Evolutionary conservation across 2,797 vertebrate species (phyloP).

Genomic region (Epinephelus awoara): DNA sequence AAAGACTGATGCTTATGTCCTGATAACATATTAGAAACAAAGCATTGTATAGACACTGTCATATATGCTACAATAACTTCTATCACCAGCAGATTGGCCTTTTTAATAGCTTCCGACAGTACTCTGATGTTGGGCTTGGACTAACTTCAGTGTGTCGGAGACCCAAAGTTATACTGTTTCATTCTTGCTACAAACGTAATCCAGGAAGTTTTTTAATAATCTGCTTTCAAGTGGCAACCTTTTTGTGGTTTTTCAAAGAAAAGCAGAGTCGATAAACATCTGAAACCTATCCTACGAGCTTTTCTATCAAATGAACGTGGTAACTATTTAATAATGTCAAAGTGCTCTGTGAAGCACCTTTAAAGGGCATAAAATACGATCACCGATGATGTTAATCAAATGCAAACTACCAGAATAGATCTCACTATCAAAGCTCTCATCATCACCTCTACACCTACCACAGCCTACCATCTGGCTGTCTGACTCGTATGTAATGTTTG

Average conservation of each 20-base stretch:
- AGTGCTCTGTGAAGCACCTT: neutral
- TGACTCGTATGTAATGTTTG: constrained; percentile 39
- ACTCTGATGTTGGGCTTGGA: neutral
- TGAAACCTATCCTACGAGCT: neutral
- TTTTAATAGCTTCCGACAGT: neutral
- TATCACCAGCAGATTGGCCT: too few relatives aligned
- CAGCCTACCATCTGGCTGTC: constrained; percentile 39
- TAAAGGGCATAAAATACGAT: neutral
- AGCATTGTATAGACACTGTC: too few relatives aligned
- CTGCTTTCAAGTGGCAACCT: neutral
- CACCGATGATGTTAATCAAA: neutral
- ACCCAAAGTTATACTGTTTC: neutral
- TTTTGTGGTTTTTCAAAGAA: neutral
- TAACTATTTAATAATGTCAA: neutral
- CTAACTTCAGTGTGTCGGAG: neutral
- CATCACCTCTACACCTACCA: constrained; percentile 11
- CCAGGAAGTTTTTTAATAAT: neutral
- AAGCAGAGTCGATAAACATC: neutral
- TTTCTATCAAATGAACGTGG: neutral
- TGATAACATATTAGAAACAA: too few relatives aligned
- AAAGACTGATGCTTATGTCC: too few relatives aligned
- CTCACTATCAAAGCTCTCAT: neutral
- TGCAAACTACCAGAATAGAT: neutral
- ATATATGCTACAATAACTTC: too few relatives aligned
- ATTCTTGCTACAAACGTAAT: neutral